phyloP scores from a whole-genome alignment of 2,113 vertebrate genomes.

The Saiga tatarica region DNA sequence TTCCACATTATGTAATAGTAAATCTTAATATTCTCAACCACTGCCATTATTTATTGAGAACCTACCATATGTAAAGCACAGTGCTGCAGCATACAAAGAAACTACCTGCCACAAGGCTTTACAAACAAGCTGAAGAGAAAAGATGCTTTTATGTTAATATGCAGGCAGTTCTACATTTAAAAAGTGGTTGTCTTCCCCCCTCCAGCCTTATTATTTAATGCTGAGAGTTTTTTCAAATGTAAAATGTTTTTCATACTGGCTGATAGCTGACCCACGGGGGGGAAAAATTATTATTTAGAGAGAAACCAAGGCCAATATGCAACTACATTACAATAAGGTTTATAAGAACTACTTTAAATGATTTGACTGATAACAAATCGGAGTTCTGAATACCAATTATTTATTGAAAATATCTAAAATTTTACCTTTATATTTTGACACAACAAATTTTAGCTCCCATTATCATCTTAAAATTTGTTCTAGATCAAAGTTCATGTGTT shows the following conservation, averaged over 20 bases:
- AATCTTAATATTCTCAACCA: not conserved
- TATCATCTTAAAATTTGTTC: conserved; percentile 34
- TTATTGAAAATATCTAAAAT: conserved; percentile 41
- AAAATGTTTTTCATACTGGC: not conserved
- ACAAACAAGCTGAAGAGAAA: not conserved
- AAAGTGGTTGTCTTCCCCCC: not conserved
- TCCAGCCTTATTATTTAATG: not conserved
- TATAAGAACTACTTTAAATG: not conserved
- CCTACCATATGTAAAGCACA: not conserved
- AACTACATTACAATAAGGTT: not conserved
- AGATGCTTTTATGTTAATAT: not conserved
- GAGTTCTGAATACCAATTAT: not conserved
- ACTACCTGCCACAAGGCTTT: not conserved
- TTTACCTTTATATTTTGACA: not conserved
- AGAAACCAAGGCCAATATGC: not conserved
- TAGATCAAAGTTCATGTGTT: conserved; percentile 22
- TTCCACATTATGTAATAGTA: not conserved
- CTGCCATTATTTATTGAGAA: not conserved
- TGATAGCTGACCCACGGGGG: not conserved
- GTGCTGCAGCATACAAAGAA: not conserved
- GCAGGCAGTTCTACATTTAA: not conserved
- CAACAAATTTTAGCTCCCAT: conserved; percentile 29
- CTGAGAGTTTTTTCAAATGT: conserved; percentile 2
- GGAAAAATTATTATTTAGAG: not conserved
- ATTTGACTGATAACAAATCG: not conserved